These are phyloP conservation scores for Drosophila sturtevanti DNA, from an alignment of 1,140 invertebrate species.

Conservation along the genomic window DNA sequence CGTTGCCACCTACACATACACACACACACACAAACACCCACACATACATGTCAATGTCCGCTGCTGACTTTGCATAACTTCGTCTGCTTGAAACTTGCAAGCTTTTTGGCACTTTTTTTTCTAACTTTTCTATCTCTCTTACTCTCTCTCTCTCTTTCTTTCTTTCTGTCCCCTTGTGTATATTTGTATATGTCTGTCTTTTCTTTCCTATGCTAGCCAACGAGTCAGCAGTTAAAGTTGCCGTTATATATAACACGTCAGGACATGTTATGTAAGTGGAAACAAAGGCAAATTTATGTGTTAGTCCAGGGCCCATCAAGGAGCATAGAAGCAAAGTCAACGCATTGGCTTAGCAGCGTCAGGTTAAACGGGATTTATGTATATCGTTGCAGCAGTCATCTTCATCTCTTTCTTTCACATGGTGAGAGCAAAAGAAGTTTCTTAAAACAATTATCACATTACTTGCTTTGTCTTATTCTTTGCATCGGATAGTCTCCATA, in stretches of 20 bases:
- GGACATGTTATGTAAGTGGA: conserved; percentile 78
- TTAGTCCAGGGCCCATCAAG: conserved; percentile 39
- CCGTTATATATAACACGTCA: conserved; percentile 60
- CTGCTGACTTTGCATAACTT: conserved; percentile 79
- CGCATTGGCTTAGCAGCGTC: conserved; percentile 54
- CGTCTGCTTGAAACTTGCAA: conserved; percentile 61
- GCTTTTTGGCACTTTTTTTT: conserved; percentile 63
- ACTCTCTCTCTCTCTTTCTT: conserved; percentile 12
- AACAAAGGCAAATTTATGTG: conserved; percentile 77
- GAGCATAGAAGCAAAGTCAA: background rate
- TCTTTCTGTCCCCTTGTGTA: background rate
- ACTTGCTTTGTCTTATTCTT: conserved; percentile 16
- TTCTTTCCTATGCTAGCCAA: conserved; percentile 21
- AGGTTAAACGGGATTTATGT: conserved; percentile 77
- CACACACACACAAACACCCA: conserved; percentile 28
- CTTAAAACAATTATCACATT: conserved; percentile 75
- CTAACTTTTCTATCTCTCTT: conserved; percentile 3
- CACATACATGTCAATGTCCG: conserved; percentile 71
- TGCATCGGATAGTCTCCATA: background rate
- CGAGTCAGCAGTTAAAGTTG: conserved; percentile 74
- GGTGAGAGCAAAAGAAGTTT: conserved; percentile 15
- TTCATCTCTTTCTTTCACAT: conserved; percentile 3
- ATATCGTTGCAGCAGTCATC: conserved; percentile 60
- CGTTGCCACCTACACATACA: conserved; percentile 7
- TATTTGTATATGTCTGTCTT: background rate